A percentile compares a stretch with the other conserved stretches of the same genome.
Evolutionary conservation across 2,113 vertebrate species (phyloP).

Genomic region (Elephas maximus): DNA sequence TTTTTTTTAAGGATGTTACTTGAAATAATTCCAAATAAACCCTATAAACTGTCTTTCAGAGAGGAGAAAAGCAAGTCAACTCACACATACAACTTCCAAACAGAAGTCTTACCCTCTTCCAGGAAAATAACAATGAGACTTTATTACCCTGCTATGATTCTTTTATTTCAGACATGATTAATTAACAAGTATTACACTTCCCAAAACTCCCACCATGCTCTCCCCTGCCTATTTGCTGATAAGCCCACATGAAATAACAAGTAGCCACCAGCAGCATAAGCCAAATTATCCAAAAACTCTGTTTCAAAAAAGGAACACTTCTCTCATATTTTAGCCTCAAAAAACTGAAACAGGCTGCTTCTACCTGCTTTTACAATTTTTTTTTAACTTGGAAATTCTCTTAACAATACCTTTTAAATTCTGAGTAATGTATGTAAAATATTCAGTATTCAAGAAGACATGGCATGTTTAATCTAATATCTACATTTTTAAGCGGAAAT

Average conservation of each 20-base stretch:
- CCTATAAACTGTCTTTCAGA: slow-evolving; percentile 69
- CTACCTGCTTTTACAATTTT: slow-evolving; percentile 26
- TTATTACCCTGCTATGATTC: slow-evolving; percentile 87
- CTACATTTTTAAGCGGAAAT: slow-evolving; percentile 66
- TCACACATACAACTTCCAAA: slow-evolving; percentile 82
- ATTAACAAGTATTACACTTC: slow-evolving; percentile 88
- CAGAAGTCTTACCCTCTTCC: slow-evolving; percentile 87
- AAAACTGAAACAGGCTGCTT: slow-evolving; percentile 72
- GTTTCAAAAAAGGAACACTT: slow-evolving; percentile 78
- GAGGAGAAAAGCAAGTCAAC: slow-evolving; percentile 60
- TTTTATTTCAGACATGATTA: slow-evolving; percentile 88
- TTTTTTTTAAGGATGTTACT: slow-evolving; percentile 52
- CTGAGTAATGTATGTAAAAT: slow-evolving; percentile 46
- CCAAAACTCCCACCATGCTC: slow-evolving; percentile 86
- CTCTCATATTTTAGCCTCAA: slow-evolving; percentile 60
- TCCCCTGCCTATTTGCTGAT: slow-evolving; percentile 82
- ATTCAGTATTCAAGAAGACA: slow-evolving; percentile 50
- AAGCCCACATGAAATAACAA: slow-evolving; percentile 78
- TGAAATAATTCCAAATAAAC: slow-evolving; percentile 68
- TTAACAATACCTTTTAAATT: slow-evolving; percentile 62
- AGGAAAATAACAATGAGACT: slow-evolving; percentile 89
- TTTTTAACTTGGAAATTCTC: slow-evolving; percentile 26
- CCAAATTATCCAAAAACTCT: slow-evolving; percentile 77
- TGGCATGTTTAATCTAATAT: slow-evolving; percentile 63
- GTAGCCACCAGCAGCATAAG: slow-evolving; percentile 73